Conservation (phyloP, 37 sponge, comb jelly and placozoan genomes). For the Halichondria panicea region DNA sequence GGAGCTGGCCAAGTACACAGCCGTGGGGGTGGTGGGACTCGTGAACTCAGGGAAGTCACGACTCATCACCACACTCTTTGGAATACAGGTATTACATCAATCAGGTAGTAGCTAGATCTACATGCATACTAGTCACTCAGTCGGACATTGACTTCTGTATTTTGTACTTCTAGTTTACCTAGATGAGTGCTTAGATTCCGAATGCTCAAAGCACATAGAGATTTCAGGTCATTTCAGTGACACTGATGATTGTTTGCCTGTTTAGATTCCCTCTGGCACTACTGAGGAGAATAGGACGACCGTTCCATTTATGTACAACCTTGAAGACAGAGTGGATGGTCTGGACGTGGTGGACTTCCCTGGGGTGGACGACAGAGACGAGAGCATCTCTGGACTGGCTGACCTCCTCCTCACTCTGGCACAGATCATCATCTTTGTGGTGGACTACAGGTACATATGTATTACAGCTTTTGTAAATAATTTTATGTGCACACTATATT, state of each 20-base stretch:
- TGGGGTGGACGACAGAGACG: constrained; percentile 63
- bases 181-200: too few species aligned
- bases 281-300: constrained; percentile 50
- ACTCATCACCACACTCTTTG: constrained; percentile 47
- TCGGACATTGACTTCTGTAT: too few species aligned
- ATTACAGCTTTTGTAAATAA: too few species aligned
- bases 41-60: constrained; percentile 58
- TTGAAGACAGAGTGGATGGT: constrained; percentile 33
- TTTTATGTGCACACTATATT: too few species aligned
- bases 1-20: constrained; percentile 49
- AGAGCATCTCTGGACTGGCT: constrained; percentile 29
- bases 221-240: too few species aligned
- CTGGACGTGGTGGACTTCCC: constrained; percentile 66
- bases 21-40: constrained; percentile 45
- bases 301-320: constrained; percentile 54
- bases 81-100: constrained; percentile 30
- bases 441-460: constrained; percentile 64
- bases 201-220: too few species aligned
- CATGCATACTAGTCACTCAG: too few species aligned
- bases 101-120: too few species aligned
- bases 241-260: background rate
- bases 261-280: constrained; percentile 40
- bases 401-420: constrained; percentile 30
- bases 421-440: constrained; percentile 52
- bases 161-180: too few species aligned